phyloP scores from a whole-genome alignment of 2,888 invertebrate species.

The Ischnus inquisitorius region DNA sequence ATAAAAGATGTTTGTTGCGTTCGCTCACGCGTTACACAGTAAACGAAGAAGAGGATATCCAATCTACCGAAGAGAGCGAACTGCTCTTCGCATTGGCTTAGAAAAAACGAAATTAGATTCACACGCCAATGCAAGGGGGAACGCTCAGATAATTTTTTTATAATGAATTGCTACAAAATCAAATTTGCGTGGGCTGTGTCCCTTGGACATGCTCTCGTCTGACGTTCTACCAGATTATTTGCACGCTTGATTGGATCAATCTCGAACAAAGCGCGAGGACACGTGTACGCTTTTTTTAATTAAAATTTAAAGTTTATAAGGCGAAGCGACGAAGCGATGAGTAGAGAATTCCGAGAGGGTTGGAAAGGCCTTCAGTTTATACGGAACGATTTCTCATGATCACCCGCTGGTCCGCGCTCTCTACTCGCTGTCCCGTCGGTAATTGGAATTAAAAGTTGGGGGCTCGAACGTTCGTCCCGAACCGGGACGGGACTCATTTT shows the following conservation, averaged over 20 bases:
- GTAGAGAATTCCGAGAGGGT: not conserved
- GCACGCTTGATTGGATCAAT: not conserved
- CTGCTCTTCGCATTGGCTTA: no score
- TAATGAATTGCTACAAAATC: not conserved
- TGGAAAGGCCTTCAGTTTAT: constrained; percentile 20
- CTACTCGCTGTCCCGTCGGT: constrained; percentile 30
- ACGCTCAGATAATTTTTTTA: no score
- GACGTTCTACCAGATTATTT: not conserved
- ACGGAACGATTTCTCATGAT: constrained; percentile 52
- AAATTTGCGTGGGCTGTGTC: not conserved
- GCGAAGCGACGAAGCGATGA: constrained; percentile 9
- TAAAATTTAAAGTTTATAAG: constrained; percentile 48
- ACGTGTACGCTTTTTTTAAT: constrained; percentile 54
- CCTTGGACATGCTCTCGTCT: no score
- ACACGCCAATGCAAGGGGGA: no score
- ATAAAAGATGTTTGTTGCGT: not conserved
- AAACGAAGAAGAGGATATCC: no score
- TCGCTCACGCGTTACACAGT: no score
- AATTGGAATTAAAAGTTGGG: constrained; percentile 63
- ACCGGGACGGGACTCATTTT: constrained; percentile 39
- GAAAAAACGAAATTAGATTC: no score
- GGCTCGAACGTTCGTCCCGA: not conserved
- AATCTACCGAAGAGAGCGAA: no score
- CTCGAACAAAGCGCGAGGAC: not conserved
- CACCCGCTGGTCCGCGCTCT: constrained; percentile 28